Conservation (phyloP, 2,797 vertebrate genomes). For the Brachymystax lenok region DNA sequence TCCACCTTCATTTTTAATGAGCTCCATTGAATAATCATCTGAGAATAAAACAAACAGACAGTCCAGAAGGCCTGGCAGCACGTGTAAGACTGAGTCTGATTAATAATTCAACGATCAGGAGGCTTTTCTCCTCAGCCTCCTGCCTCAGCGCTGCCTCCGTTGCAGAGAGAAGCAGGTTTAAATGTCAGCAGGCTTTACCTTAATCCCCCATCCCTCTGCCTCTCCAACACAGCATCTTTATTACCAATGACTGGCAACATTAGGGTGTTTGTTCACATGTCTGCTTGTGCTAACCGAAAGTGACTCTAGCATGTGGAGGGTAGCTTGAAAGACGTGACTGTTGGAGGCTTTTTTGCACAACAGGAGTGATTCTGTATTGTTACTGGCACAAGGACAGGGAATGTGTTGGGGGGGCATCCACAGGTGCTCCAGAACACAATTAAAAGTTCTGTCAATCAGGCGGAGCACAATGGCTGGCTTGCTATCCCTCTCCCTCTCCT, state of each 20-base stretch:
- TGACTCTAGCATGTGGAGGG: background rate
- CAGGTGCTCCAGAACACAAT: constrained; percentile 47
- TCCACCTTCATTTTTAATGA: constrained; percentile 62
- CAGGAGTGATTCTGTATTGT: background rate
- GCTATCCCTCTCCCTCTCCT: constrained; percentile 15
- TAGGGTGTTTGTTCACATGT: constrained; percentile 33
- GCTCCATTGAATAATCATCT: constrained; percentile 70
- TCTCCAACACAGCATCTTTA: constrained; percentile 41
- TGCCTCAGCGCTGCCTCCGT: constrained; percentile 25
- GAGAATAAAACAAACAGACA: constrained; percentile 70
- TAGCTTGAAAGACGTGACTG: background rate
- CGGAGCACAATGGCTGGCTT: background rate
- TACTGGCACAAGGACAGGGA: background rate
- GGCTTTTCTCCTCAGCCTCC: constrained; percentile 37
- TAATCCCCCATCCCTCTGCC: constrained; percentile 38
- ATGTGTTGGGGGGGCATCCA: background rate
- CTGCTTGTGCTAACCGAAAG: background rate
- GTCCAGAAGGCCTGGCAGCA: constrained; percentile 56
- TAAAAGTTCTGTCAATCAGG: constrained; percentile 47
- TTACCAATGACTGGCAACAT: constrained; percentile 47
- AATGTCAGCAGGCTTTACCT: constrained; percentile 65
- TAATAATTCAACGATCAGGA: constrained; percentile 73
- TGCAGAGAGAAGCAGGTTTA: constrained; percentile 30
- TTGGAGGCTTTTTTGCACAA: background rate
- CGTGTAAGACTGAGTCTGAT: constrained; percentile 52